phyloP scores from a whole-genome alignment of 53 echinoderm and acorn worm species.

The Echinarachnius parma region DNA sequence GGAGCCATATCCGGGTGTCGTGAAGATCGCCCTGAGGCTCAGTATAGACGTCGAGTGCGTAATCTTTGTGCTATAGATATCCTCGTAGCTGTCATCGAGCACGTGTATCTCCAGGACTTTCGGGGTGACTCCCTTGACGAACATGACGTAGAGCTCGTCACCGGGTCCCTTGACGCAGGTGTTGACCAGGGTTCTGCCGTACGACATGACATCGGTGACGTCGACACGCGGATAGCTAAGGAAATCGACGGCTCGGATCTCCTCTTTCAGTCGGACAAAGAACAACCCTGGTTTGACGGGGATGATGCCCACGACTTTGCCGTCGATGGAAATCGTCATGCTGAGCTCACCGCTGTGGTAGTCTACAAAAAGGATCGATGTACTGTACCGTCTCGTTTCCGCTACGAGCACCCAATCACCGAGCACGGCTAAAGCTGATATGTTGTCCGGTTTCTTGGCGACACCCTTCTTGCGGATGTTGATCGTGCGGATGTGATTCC shows the following conservation, averaged over 20 bases:
- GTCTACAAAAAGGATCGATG: background rate
- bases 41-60: conserved; percentile 18
- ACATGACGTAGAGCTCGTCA: conserved; percentile 30
- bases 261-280: conserved; percentile 10
- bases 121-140: conserved; percentile 27
- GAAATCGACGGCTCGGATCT: conserved; percentile 22
- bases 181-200: conserved; percentile 25
- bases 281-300: conserved; percentile 3
- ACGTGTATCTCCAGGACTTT: conserved; percentile 30
- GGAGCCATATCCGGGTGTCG: background rate
- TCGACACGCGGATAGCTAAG: conserved; percentile 12
- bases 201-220: conserved; percentile 11
- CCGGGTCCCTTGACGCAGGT: conserved; percentile 17
- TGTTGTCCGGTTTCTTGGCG: conserved; percentile 14
- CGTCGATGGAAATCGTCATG: conserved; percentile 20
- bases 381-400: conserved; percentile 15
- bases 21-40: conserved; percentile 12
- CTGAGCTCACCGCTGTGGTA: conserved; percentile 7
- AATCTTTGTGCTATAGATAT: conserved; percentile 12
- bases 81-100: conserved; percentile 15
- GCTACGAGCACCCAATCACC: conserved; percentile 12
- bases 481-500: background rate
- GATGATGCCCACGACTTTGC: conserved; percentile 18
- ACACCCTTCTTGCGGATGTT: conserved; percentile 5
- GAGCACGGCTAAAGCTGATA: conserved; percentile 2